Percentiles rank a stretch among this genome's conserved stretches.
These are phyloP conservation scores for Calcarius lapponicus DNA, from an alignment of 2,797 vertebrate species.

Conservation along the genomic window DNA sequence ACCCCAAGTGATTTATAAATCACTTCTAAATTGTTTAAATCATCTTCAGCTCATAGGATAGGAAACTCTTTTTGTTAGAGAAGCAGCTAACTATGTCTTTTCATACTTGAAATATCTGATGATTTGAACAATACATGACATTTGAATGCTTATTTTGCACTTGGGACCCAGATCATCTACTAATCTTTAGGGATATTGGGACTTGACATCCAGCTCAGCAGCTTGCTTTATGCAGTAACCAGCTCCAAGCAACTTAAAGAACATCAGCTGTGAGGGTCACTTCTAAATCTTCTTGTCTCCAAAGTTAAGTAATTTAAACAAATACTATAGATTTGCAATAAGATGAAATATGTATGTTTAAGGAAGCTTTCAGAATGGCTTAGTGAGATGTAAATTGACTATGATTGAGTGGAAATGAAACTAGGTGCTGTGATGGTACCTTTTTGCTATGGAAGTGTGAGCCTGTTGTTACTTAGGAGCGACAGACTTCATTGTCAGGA, in stretches of 20 bases:
- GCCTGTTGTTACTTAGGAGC: background rate
- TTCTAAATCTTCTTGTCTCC: background rate
- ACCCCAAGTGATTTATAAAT: constrained; percentile 4
- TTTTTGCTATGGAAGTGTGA: background rate
- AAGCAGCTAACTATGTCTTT: background rate
- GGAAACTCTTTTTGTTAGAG: background rate
- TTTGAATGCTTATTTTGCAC: background rate
- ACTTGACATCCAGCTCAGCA: background rate
- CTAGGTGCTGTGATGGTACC: background rate
- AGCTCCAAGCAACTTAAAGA: background rate
- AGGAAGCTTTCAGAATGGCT: background rate
- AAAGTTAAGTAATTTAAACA: background rate
- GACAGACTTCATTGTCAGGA: background rate
- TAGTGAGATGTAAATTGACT: background rate
- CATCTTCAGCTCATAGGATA: background rate
- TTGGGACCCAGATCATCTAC: background rate
- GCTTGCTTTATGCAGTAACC: background rate
- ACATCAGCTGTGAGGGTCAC: background rate
- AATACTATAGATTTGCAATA: background rate
- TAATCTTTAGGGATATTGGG: background rate
- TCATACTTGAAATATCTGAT: background rate
- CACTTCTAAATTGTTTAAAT: constrained; percentile 28
- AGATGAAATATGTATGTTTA: background rate
- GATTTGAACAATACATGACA: background rate
- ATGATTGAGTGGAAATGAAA: background rate